These are phyloP conservation scores for Numenius arquata DNA, from an alignment of 2,113 vertebrate species.

Conservation along the genomic window DNA sequence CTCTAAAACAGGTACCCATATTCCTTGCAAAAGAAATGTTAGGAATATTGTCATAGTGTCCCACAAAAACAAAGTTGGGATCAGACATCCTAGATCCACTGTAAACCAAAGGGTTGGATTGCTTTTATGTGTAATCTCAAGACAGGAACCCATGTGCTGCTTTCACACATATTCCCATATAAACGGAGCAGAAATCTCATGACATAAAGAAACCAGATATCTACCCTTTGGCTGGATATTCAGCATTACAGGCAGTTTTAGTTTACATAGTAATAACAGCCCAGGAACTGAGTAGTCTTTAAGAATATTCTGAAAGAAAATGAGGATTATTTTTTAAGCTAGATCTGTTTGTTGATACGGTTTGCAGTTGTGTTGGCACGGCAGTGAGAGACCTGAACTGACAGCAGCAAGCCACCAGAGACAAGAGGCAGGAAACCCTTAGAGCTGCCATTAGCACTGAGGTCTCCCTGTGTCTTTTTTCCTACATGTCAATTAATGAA, in stretches of 20 bases:
- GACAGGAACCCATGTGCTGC: neutral
- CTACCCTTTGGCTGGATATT: neutral
- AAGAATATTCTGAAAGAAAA: neutral
- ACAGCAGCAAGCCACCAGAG: neutral
- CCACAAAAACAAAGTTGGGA: neutral
- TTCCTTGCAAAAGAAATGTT: neutral
- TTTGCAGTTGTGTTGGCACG: neutral
- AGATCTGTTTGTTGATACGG: neutral
- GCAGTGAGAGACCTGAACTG: neutral
- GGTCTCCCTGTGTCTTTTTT: neutral
- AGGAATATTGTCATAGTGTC: neutral
- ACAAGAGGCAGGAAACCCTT: neutral
- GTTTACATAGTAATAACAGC: neutral
- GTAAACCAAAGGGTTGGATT: neutral
- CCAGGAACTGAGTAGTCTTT: neutral
- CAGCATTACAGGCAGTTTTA: neutral
- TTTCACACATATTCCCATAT: neutral
- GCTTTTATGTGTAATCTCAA: neutral
- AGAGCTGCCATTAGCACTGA: neutral
- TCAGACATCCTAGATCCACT: neutral
- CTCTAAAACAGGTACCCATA: neutral
- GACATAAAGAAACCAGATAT: neutral
- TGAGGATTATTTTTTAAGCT: neutral
- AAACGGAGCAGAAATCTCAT: neutral
- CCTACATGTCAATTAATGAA: neutral